A percentile compares a stretch with the other conserved stretches of the same genome.
These are phyloP conservation scores for Nowickia ferox DNA, from an alignment of 2,888 invertebrate genomes.

Conservation along the genomic window DNA sequence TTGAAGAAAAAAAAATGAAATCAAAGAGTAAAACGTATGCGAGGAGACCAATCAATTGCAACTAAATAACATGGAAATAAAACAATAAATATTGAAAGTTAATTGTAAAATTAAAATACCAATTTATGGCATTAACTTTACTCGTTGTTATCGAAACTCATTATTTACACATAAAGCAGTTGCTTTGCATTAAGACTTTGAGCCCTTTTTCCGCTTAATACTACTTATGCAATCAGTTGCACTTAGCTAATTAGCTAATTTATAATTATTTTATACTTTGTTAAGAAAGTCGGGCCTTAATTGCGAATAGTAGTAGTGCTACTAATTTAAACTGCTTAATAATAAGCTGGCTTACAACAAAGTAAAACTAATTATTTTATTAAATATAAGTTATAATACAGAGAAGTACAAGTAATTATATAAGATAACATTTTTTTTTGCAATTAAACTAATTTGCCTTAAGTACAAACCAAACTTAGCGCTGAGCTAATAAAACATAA, in stretches of 20 bases:
- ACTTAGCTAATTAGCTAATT: not conserved
- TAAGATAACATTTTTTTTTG: not conserved
- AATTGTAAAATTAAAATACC: not conserved
- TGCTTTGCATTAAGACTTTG: not conserved
- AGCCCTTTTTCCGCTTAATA: not conserved
- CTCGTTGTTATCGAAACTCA: not conserved
- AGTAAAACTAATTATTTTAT: not conserved
- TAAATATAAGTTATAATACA: not conserved
- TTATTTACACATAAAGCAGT: not conserved
- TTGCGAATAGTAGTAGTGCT: not conserved
- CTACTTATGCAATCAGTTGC: not conserved
- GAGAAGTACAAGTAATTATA: not conserved
- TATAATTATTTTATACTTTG: not conserved
- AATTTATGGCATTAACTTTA: not conserved
- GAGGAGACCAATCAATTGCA: slow-evolving; percentile 6
- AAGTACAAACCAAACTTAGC: not conserved
- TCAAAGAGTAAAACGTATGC: slow-evolving; percentile 9
- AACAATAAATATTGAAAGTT: not conserved
- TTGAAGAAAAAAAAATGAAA: not conserved
- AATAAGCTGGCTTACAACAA: not conserved
- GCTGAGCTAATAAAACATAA: not conserved
- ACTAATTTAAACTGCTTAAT: not conserved
- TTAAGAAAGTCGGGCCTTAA: not conserved
- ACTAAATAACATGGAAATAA: not conserved
- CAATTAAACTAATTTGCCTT: slow-evolving; percentile 4